phyloP scores from a whole-genome alignment of 2,797 vertebrate species.

The Chelonia mydas region DNA sequence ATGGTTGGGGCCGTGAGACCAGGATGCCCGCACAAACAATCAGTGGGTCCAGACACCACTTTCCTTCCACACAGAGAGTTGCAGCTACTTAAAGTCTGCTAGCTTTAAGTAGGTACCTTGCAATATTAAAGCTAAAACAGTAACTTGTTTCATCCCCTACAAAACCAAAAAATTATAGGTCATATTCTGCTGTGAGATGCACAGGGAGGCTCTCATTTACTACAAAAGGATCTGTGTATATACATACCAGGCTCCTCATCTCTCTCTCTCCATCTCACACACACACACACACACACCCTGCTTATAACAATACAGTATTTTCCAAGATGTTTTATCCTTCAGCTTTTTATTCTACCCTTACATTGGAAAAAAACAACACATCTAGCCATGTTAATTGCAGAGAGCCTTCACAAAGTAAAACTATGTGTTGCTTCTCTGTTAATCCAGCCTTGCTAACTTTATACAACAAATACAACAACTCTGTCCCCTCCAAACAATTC shows the following conservation, averaged over 20 bases:
- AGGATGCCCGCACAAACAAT: too few relatives aligned
- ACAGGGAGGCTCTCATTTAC: neutral
- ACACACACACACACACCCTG: neutral
- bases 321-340: neutral
- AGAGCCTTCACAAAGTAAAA: neutral
- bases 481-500: neutral
- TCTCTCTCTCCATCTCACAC: neutral
- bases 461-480: neutral
- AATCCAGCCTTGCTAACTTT: neutral
- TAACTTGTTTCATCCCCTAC: neutral
- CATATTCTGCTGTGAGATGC: neutral
- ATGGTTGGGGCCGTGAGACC: too few relatives aligned
- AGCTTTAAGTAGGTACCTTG: neutral
- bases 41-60: too few relatives aligned
- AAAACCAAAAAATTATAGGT: neutral
- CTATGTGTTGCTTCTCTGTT: neutral
- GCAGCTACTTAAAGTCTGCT: neutral
- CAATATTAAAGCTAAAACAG: neutral
- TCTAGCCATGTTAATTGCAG: neutral
- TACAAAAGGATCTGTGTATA: neutral
- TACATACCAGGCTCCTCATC: neutral
- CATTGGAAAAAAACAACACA: neutral
- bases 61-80: neutral
- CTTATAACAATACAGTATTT: neutral
- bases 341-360: neutral